These are phyloP conservation scores for Carollia perspicillata DNA, from an alignment of 2,113 vertebrate species.

Conservation along the genomic window DNA sequence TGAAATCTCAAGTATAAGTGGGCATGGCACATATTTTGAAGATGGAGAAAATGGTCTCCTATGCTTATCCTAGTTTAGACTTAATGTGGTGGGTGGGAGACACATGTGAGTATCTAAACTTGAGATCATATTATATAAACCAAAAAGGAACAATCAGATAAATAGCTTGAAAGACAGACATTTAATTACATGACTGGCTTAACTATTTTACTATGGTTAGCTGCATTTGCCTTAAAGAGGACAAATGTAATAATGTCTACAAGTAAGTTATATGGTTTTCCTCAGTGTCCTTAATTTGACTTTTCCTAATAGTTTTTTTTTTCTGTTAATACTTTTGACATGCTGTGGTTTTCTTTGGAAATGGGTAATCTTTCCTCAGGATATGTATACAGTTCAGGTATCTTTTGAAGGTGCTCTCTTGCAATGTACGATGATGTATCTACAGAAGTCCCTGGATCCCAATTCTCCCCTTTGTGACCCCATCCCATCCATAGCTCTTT, in stretches of 20 bases:
- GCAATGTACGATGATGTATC: not conserved
- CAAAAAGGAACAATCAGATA: not conserved
- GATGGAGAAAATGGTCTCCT: not conserved
- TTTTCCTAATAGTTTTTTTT: not conserved
- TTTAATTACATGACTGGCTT: constrained; percentile 15
- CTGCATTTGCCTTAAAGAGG: not conserved
- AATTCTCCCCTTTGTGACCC: not conserved
- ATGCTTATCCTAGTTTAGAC: not conserved
- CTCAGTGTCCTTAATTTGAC: not conserved
- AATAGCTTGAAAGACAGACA: not conserved
- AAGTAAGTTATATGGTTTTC: not conserved
- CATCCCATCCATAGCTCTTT: not conserved
- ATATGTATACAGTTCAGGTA: not conserved
- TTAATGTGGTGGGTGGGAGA: not conserved
- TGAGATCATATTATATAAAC: not conserved
- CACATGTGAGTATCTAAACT: not conserved
- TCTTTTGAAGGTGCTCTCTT: not conserved
- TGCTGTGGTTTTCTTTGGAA: not conserved
- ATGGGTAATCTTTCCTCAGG: not conserved
- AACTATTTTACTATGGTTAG: not conserved
- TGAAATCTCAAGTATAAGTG: not conserved
- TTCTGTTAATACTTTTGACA: not conserved
- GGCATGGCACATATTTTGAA: not conserved
- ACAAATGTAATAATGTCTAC: not conserved
- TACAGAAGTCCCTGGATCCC: not conserved